Evolutionary conservation across 2,888 invertebrate genomes (phyloP), one percentile per base, ranked within the genome.

Genomic region (Ectropis crepuscularia): DNA sequence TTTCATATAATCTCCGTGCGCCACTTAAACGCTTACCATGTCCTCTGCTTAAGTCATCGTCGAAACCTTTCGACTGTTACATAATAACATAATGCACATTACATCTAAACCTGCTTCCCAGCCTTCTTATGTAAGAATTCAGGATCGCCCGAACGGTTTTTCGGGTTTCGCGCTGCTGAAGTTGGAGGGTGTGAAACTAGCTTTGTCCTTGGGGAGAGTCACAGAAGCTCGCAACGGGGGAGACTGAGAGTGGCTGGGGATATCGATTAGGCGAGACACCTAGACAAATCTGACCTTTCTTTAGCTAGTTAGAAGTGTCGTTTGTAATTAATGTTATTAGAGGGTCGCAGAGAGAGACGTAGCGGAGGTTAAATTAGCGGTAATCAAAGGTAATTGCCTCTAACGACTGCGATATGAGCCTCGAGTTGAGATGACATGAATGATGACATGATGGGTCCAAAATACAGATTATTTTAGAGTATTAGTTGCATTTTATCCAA

Each of bases 361-460:
- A 74, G 76, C 75, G 78, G 78, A 82, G 85, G 82, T 82, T 85
- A 82, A 78, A 79, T 79, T 80, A 81, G 76, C 80, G 74, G 78
- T 82, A 78, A 80, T 82, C 75, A 79, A 79, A 82, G 84, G 80
- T 87, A 87, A 86, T 87, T 86, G 83, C 79, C 75, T 77, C 74
- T 81, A 82, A 78, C 80, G 81, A 81, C 37, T 55, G 36, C 28
- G 41, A 50, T 50, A 45, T 16, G 51, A 48, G 8, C 45, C 48
- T 39, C 12, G 41, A 41, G 37, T 45, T 59, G 11, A 8, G 16
- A 37, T 12, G 11, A 53, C 54, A 50, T 43, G n/a, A n/a, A n/a
- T n/a, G n/a, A n/a, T n/a, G n/a, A n/a, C n/a, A n/a, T n/a, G n/a
- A n/a, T n/a, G n/a, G n/a, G 45, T 37, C 57, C 41, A 46, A 12